phyloP scores from a whole-genome alignment of 2,113 vertebrate species.

The Cottus gobio region DNA sequence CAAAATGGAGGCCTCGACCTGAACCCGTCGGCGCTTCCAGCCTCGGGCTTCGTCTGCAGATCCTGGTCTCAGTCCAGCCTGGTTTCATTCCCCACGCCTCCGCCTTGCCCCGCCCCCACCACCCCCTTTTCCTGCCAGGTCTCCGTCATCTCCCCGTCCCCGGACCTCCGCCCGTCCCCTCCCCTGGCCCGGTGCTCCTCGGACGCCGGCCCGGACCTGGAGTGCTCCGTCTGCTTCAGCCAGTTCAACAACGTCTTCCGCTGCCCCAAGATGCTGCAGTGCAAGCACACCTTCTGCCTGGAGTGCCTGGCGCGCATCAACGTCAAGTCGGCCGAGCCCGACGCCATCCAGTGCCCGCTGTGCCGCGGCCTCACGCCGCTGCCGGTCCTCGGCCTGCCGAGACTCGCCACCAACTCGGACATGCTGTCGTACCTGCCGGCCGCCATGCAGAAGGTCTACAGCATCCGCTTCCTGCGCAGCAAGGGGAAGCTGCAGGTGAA shows the following conservation, averaged over 20 bases:
- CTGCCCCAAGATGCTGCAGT: constrained; percentile 85
- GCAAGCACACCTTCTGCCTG: constrained; percentile 87
- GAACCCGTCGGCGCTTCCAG: rapidly evolving
- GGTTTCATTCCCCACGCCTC: neutral
- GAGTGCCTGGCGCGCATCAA: constrained; percentile 87
- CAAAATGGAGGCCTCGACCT: neutral
- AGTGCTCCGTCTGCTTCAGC: constrained; percentile 86
- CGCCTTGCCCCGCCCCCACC: constrained; percentile 7
- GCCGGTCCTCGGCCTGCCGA: constrained; percentile 81
- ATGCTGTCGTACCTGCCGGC: constrained; percentile 82
- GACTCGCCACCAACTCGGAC: constrained; percentile 73
- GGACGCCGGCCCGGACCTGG: constrained; percentile 74
- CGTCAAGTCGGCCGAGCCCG: constrained; percentile 78
- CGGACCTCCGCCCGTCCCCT: constrained; percentile 30
- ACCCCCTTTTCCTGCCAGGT: constrained; percentile 12
- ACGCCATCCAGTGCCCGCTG: constrained; percentile 83
- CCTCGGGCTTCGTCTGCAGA: neutral
- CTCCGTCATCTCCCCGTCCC: constrained; percentile 41
- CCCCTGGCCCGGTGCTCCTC: neutral
- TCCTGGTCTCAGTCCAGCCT: neutral
- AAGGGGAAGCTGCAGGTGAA: constrained; percentile 83
- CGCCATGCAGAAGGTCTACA: constrained; percentile 85
- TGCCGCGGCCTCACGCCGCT: constrained; percentile 80
- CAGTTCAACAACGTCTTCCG: constrained; percentile 87
- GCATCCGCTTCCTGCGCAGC: constrained; percentile 82